Evolutionary conservation across 2,113 vertebrate genomes (phyloP).

Genomic region (Oncorhynchus masou): DNA sequence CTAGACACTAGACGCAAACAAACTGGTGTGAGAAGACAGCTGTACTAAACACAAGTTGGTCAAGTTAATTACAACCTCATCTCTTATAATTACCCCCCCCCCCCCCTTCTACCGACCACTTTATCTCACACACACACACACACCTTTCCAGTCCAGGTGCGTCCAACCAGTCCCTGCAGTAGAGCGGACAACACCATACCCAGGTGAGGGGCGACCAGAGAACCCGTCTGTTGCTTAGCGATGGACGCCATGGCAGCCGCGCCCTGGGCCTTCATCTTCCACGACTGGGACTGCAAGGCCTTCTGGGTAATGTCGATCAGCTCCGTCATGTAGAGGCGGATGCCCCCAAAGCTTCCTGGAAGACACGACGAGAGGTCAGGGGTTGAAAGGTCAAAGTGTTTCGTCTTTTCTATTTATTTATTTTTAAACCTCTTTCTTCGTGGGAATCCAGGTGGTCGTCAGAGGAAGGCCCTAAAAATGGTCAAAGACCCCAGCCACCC

Average conservation of each 20-base stretch:
- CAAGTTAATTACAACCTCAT: not conserved
- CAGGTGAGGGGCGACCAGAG: slow-evolving; percentile 86
- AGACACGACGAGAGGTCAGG: not conserved
- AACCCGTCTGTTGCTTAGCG: slow-evolving; percentile 88
- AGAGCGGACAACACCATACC: slow-evolving; percentile 87
- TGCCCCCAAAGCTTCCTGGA: slow-evolving; percentile 90
- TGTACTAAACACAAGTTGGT: not conserved
- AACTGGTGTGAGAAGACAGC: no score
- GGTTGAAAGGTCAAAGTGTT: not conserved
- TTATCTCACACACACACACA: not conserved
- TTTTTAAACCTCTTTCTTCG: no score
- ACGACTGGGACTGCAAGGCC: slow-evolving; percentile 94
- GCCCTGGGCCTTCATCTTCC: slow-evolving; percentile 99
- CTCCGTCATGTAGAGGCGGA: slow-evolving; percentile 92
- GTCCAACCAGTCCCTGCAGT: slow-evolving; percentile 87
- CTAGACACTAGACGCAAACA: no score
- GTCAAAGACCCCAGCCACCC: no score
- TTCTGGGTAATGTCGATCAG: slow-evolving; percentile 91
- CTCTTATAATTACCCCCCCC: no score
- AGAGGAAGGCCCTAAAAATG: no score
- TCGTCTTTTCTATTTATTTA: no score
- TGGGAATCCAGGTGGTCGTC: no score
- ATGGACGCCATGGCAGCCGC: slow-evolving; percentile 93
- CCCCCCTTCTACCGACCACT: no score
- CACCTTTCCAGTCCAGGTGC: slow-evolving; percentile 91